A percentile compares a stretch with the other conserved stretches of the same genome.
phyloP scores from a whole-genome alignment of 2,797 vertebrate species.

The Salmo trutta region DNA sequence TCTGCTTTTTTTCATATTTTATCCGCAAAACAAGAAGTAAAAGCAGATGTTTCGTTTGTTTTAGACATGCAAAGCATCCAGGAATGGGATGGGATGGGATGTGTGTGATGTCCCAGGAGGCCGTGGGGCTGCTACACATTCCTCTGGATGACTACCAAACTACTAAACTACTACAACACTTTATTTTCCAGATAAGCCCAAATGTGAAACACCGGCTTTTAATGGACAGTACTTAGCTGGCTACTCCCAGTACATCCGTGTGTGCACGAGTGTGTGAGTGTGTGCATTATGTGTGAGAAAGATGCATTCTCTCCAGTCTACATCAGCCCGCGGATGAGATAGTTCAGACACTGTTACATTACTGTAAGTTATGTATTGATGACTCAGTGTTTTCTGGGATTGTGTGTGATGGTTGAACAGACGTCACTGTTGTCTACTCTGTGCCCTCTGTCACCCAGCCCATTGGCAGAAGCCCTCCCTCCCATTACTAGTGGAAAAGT shows the following conservation, averaged over 20 bases:
- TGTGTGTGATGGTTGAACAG: not conserved
- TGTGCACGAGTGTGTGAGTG: not conserved
- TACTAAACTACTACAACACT: conserved; percentile 47
- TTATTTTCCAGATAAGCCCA: not conserved
- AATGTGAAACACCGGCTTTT: not conserved
- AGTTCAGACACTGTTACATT: not conserved
- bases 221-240: not conserved
- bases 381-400: too few relatives aligned
- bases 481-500: not conserved
- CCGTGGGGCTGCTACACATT: conserved; percentile 54
- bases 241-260: not conserved
- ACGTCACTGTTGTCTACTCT: not conserved
- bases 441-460: not conserved
- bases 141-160: conserved; percentile 49
- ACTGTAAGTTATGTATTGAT: not conserved
- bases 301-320: too few relatives aligned
- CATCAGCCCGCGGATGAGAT: not conserved
- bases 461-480: not conserved
- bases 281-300: not conserved
- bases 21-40: conserved; percentile 73
- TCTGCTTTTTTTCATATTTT: conserved; percentile 38
- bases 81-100: conserved; percentile 73
- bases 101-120: conserved; percentile 68
- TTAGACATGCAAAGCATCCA: conserved; percentile 84
- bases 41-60: conserved; percentile 85